Evolutionary conservation across 2,113 vertebrate species (phyloP).

Genomic region (Podarcis raffonei): DNA sequence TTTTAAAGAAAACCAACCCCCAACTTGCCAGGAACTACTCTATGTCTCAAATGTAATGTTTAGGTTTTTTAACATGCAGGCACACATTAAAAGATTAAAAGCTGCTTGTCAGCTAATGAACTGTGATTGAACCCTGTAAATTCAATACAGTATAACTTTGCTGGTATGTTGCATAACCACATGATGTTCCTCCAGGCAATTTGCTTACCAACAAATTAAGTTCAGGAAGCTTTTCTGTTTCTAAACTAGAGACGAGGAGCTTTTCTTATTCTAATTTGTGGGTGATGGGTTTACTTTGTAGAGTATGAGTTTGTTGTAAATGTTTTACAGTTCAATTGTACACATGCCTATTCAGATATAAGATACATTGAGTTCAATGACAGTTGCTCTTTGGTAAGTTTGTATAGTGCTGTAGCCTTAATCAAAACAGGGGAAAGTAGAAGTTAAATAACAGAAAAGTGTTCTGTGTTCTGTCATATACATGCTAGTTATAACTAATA

Average conservation of each 20-base stretch:
- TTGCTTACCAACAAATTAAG: background rate
- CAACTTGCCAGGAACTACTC: background rate
- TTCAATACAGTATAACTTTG: background rate
- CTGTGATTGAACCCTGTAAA: slow-evolving; percentile 23
- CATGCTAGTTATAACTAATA: background rate
- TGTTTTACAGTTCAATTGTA: background rate
- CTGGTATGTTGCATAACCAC: background rate
- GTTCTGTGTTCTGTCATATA: background rate
- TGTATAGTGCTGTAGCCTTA: background rate
- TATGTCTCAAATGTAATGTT: slow-evolving; percentile 8
- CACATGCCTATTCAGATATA: background rate
- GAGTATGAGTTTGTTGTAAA: background rate
- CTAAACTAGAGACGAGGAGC: background rate
- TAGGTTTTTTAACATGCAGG: background rate
- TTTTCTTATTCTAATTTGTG: no score
- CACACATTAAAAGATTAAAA: background rate
- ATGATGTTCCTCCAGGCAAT: background rate
- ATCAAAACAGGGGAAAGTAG: background rate
- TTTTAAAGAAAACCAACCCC: background rate
- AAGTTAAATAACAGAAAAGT: background rate
- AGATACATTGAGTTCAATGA: background rate
- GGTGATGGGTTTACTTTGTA: no score
- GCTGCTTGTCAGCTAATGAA: slow-evolving; percentile 27
- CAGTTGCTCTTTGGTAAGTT: background rate
- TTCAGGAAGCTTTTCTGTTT: background rate